Percentiles rank a stretch among this genome's conserved stretches.
Conservation (phyloP, 2,797 vertebrate species). For the Zalophus californianus region DNA sequence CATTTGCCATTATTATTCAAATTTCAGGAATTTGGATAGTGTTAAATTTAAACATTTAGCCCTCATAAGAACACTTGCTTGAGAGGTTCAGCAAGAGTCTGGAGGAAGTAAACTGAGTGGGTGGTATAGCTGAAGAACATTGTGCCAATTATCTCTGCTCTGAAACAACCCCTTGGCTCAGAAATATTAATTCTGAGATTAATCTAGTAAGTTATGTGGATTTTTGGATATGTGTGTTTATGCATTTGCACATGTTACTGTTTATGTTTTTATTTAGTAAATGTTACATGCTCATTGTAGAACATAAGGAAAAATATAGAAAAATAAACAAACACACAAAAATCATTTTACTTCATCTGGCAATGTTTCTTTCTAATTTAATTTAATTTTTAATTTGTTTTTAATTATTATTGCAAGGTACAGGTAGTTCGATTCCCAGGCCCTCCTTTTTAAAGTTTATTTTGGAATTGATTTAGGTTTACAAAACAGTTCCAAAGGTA, state of each 20-base stretch:
- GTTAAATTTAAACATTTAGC: neutral
- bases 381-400: neutral
- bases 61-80: neutral
- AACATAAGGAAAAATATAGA: neutral
- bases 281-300: neutral
- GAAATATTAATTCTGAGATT: neutral
- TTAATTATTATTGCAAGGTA: neutral
- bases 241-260: neutral
- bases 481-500: neutral
- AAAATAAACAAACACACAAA: neutral
- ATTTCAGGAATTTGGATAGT: neutral
- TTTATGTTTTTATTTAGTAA: conserved; percentile 28
- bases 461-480: neutral
- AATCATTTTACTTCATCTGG: neutral
- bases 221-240: neutral
- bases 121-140: neutral
- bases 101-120: neutral
- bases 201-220: neutral
- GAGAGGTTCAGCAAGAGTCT: neutral
- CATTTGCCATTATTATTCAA: neutral
- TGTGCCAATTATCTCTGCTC: neutral
- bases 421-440: neutral
- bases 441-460: neutral
- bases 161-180: neutral
- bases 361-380: neutral